phyloP scores from a whole-genome alignment of 2,113 vertebrate species.

The Sinocyclocheilus grahami region DNA sequence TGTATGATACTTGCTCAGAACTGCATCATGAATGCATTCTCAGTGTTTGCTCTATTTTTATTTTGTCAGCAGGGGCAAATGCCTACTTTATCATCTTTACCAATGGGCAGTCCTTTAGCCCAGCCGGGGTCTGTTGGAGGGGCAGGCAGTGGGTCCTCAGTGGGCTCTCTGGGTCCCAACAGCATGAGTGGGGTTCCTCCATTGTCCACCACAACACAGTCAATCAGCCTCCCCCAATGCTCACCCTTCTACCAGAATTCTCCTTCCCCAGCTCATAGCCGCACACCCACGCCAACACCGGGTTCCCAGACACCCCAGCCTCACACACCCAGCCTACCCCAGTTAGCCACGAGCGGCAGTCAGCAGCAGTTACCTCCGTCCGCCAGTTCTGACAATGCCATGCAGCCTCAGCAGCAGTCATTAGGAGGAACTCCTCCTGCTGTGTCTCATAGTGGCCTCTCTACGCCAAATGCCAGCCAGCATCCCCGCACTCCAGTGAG shows the following conservation, averaged over 20 bases:
- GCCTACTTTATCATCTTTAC: constrained; percentile 83
- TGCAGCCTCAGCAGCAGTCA: constrained; percentile 75
- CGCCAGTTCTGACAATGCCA: constrained; percentile 73
- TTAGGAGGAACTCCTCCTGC: constrained; percentile 77
- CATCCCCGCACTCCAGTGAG: constrained; percentile 84
- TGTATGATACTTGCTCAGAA: neutral
- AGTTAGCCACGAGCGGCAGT: constrained; percentile 74
- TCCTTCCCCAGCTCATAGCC: constrained; percentile 92
- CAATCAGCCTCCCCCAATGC: constrained; percentile 83
- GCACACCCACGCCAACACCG: constrained; percentile 88
- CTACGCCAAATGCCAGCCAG: constrained; percentile 65
- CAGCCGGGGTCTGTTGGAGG: constrained; percentile 80
- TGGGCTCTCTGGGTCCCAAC: constrained; percentile 71
- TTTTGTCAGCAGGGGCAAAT: constrained; percentile 81
- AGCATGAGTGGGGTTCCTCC: constrained; percentile 66
- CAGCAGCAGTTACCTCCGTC: constrained; percentile 77
- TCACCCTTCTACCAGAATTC: constrained; percentile 88
- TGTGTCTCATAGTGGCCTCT: constrained; percentile 78
- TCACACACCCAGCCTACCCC: constrained; percentile 86
- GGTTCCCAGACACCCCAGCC: constrained; percentile 87
- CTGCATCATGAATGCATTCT: constrained; percentile 26
- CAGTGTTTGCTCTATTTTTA: neutral
- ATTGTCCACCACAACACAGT: constrained; percentile 65
- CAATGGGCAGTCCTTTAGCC: constrained; percentile 86
- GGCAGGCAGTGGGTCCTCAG: constrained; percentile 65